These are phyloP conservation scores for Rhynchonycteris naso DNA, from an alignment of 2,797 vertebrate genomes.

Conservation along the genomic window DNA sequence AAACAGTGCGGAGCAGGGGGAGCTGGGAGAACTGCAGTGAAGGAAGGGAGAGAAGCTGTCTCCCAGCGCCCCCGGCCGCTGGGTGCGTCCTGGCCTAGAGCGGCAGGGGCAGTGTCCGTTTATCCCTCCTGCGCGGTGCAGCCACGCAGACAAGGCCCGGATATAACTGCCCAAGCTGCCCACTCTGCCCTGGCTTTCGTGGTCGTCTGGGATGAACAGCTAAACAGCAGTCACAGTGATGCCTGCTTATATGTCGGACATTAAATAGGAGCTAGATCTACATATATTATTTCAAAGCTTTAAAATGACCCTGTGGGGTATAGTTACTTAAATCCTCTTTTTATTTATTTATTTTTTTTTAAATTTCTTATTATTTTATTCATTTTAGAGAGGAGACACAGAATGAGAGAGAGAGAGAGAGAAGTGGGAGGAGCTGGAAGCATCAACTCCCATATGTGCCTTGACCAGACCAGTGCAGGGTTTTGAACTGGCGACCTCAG, in stretches of 20 bases:
- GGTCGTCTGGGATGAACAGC: neutral
- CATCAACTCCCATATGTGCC: no score
- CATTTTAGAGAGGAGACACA: no score
- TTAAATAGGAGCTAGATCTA: neutral
- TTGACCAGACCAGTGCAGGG: no score
- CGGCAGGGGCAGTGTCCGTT: neutral
- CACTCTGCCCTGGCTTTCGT: neutral
- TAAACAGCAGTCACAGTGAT: neutral
- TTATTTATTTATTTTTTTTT: no score
- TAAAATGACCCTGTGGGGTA: neutral
- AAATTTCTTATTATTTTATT: no score
- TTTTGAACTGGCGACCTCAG: no score
- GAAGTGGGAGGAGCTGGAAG: no score
- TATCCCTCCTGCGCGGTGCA: neutral
- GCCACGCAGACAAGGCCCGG: neutral
- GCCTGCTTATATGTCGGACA: neutral
- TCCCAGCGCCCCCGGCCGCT: neutral
- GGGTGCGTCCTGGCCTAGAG: neutral
- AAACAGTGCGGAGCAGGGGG: conserved; percentile 27
- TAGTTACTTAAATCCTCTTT: neutral
- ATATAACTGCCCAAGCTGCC: neutral
- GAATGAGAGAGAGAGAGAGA: no score
- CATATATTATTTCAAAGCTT: neutral
- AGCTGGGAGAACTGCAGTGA: neutral
- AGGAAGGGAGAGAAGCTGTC: neutral